Percentiles rank a stretch among this genome's conserved stretches.
Evolutionary conservation across 2,888 invertebrate genomes (phyloP).

Genomic region (Ashinkailepas kermadecensis): DNA sequence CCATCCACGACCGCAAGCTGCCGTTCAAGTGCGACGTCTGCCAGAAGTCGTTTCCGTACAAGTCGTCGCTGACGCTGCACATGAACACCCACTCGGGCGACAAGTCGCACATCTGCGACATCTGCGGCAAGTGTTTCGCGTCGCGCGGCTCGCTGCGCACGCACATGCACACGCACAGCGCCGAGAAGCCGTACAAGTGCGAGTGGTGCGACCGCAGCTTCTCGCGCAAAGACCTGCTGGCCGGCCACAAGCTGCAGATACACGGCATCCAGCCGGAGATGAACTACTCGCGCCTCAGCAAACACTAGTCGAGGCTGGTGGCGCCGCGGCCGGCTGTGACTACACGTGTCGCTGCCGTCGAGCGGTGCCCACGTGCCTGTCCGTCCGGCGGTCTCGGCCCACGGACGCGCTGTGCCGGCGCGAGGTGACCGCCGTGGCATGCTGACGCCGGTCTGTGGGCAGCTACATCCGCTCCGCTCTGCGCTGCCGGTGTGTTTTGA

Average conservation of each 20-base stretch:
- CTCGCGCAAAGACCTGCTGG: conserved; percentile 15
- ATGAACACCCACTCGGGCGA: conserved; percentile 3
- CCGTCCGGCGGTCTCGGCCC: too few relatives aligned
- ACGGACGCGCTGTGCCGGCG: too few relatives aligned
- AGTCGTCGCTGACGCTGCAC: conserved; percentile 20
- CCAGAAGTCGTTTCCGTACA: conserved; percentile 10
- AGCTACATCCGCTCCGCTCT: too few relatives aligned
- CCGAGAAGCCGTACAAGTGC: conserved; percentile 18
- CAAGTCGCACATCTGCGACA: conserved; percentile 7
- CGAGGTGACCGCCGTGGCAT: too few relatives aligned
- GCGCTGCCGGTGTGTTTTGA: too few relatives aligned
- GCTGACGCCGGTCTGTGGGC: too few relatives aligned
- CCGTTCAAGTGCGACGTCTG: conserved; percentile 19
- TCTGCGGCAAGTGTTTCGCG: conserved; percentile 12
- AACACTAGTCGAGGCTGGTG: background rate
- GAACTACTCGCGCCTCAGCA: conserved; percentile 6
- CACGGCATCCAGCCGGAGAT: conserved; percentile 18
- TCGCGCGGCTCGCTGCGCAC: conserved; percentile 21
- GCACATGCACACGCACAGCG: conserved; percentile 19
- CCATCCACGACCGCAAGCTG: conserved; percentile 11
- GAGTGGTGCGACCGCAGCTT: conserved; percentile 23
- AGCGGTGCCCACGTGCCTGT: too few relatives aligned
- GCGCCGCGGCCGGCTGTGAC: too few relatives aligned
- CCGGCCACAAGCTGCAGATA: conserved; percentile 9
- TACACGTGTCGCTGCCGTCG: too few relatives aligned